phyloP scores from a whole-genome alignment of 2,888 invertebrate species.

The Noctua janthina region DNA sequence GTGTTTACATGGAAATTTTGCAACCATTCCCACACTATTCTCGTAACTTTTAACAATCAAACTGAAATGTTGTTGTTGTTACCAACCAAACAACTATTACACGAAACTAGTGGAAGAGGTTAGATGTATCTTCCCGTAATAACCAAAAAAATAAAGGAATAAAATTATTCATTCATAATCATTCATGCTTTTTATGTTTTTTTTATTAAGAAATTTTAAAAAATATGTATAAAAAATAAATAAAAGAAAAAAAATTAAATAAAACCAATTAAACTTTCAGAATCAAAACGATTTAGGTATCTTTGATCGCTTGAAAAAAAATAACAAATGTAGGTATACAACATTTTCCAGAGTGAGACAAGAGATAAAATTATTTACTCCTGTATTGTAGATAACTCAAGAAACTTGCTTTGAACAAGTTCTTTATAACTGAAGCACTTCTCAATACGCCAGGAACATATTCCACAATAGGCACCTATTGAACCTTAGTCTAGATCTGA shows the following conservation, averaged over 20 bases:
- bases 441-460: neutral
- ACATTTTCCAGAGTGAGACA: neutral
- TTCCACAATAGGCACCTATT: conserved; percentile 10
- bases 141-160: neutral
- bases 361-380: neutral
- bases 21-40: neutral
- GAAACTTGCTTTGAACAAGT: neutral
- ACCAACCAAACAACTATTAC: conserved; percentile 5
- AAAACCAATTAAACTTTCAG: neutral
- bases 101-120: neutral
- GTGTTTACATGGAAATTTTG: conserved; percentile 6
- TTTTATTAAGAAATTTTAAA: no score
- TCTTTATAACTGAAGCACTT: neutral
- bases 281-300: neutral
- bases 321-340: neutral
- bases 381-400: neutral
- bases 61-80: conserved; percentile 13
- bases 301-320: neutral
- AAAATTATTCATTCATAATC: no score
- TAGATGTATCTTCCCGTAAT: neutral
- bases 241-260: no score
- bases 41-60: neutral
- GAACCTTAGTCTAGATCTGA: conserved; percentile 21
- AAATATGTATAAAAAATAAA: no score
- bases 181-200: no score